Base-by-base conservation (phyloP, 1,140 invertebrate genomes). In the Danaus plexippus region DNA sequence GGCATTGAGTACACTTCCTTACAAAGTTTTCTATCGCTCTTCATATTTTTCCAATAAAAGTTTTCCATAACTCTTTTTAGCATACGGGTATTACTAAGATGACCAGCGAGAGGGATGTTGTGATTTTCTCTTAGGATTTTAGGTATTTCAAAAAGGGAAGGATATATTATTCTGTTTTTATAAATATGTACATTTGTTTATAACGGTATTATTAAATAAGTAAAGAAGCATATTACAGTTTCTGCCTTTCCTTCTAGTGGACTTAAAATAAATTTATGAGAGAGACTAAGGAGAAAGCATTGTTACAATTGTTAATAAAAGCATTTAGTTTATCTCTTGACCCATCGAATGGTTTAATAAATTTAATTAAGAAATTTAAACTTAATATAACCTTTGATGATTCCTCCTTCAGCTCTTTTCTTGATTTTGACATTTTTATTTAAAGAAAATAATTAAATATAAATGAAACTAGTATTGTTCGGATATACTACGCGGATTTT, bases 1-100 rank as follows among this genome's bases (percentile, higher is more conserved):
- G 68, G 22, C 63, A 67, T 1, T 52, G 53, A 10, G 15, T 11
- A 48, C 57, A 66, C 9, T 62, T 52, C 12, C 61, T 64, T 0
- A 69, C 51, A 57, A 59, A 63, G 13, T 56, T 54, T 47, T 63
- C 61, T 54, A 11, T 71, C 66, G 11, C n/a, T 56, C 2, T 57
- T 46, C 66, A 71, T 71, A 15, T 61, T 59, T 59, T 66, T 66
- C 66, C 66, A 68, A 47, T 50, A 65, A 48, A 54, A 70, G 44
- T 57, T 50, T 13, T 67, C 61, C 47, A 50, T 18, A 5, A 71
- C 63, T 18, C 53, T n/a, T 12, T 49, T 53, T 9, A 55, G 50
- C 63, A 67, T 70, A 47, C 60, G 42, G 4, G 4, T 50, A 2
- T 43, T 13, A 9, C 59, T 59, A 9, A 64, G 11, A 53, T 69